phyloP scores from a whole-genome alignment of 92 coral and sea anemone species.

The Porites lobata region DNA sequence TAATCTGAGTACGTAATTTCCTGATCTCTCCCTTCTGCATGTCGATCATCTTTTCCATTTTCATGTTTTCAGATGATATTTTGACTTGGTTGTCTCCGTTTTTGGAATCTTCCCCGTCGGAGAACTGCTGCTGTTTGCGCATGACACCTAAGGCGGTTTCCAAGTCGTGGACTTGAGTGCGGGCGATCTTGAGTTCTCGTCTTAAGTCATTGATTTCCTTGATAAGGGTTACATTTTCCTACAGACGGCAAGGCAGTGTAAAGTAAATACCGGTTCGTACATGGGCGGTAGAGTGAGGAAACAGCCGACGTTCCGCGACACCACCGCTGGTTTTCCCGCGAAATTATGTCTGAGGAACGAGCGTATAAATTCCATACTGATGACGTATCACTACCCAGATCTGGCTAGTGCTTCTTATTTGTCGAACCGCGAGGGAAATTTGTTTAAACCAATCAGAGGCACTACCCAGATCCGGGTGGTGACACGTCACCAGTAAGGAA shows the following conservation, averaged over 20 bases:
- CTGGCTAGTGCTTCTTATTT: no score
- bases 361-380: no score
- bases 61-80: slow-evolving; percentile 69
- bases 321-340: no score
- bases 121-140: slow-evolving; percentile 89
- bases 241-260: background rate
- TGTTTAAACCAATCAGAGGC: no score
- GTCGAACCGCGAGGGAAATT: no score
- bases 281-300: no score
- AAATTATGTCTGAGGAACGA: no score
- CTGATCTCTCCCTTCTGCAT: slow-evolving; percentile 96
- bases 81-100: slow-evolving; percentile 56
- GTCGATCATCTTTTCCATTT: slow-evolving; percentile 91
- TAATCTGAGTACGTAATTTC: slow-evolving; percentile 92
- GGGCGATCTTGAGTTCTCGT: slow-evolving; percentile 97
- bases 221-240: slow-evolving; percentile 99
- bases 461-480: no score
- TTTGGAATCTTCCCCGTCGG: slow-evolving; percentile 44
- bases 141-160: slow-evolving; percentile 97
- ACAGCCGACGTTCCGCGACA: no score
- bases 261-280: background rate
- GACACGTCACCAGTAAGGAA: no score
- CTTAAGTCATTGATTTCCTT: slow-evolving; percentile 99
- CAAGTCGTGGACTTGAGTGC: slow-evolving; percentile 97
- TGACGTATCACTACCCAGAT: no score